Evolutionary conservation across 2,888 invertebrate species (phyloP).

Genomic region (Pseudococcus jackbeardsleyi): DNA sequence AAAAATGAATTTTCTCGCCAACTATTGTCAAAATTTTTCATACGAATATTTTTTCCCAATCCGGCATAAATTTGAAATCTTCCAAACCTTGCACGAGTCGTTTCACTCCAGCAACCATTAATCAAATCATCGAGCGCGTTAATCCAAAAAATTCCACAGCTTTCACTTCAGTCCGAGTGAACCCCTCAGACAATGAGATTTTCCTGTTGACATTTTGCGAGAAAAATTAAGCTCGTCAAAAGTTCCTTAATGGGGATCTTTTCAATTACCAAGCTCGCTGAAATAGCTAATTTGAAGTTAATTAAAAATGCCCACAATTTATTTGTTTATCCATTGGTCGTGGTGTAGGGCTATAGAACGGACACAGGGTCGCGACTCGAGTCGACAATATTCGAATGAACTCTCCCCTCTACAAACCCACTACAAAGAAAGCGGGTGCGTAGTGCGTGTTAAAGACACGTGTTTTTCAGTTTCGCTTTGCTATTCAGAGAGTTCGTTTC

Average conservation of each 20-base stretch:
- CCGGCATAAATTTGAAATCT: too few relatives aligned
- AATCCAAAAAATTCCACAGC: neutral
- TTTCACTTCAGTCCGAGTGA: neutral
- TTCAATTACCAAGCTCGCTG: conserved; percentile 29
- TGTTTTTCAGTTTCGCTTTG: conserved; percentile 37
- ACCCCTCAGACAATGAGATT: conserved; percentile 16
- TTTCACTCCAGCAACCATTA: neutral
- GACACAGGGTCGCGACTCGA: conserved; percentile 25
- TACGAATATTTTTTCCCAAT: too few relatives aligned
- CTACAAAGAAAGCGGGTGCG: neutral
- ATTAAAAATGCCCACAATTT: conserved; percentile 48
- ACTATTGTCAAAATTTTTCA: too few relatives aligned
- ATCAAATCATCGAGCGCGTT: neutral
- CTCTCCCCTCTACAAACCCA: neutral
- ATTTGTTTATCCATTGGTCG: conserved; percentile 27
- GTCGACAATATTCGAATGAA: conserved; percentile 8
- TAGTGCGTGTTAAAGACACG: conserved; percentile 29
- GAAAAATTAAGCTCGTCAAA: conserved; percentile 51
- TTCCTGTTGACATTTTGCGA: conserved; percentile 9
- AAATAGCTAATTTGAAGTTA: conserved; percentile 54
- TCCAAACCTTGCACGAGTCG: neutral
- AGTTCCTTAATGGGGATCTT: conserved; percentile 20
- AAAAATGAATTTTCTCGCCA: too few relatives aligned
- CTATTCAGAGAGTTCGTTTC: conserved; percentile 46
- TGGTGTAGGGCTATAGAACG: neutral